phyloP scores from a whole-genome alignment of 2,888 invertebrate genomes.

The Eilema depressum region DNA sequence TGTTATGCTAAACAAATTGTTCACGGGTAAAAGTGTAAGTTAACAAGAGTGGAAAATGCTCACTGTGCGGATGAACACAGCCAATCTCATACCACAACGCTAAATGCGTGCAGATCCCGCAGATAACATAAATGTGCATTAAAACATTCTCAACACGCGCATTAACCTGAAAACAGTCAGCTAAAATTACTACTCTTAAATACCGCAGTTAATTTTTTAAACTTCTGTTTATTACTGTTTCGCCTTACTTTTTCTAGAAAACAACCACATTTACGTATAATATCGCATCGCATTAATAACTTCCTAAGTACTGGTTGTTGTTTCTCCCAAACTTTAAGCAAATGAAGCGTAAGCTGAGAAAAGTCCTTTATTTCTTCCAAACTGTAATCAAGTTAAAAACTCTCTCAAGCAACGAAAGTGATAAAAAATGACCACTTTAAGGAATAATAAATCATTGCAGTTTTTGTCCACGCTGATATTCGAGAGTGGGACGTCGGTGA shows the following conservation, averaged over 20 bases:
- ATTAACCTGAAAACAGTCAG: conserved; percentile 61
- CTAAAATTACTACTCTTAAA: conserved; percentile 54
- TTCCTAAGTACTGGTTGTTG: conserved; percentile 20
- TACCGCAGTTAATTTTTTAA: conserved; percentile 49
- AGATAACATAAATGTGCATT: conserved; percentile 47
- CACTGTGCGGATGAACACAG: conserved; percentile 22
- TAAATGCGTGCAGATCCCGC: conserved; percentile 41
- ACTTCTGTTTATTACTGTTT: conserved; percentile 46
- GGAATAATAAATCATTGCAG: conserved; percentile 60
- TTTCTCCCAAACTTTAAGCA: conserved; percentile 28
- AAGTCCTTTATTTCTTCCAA: conserved; percentile 35
- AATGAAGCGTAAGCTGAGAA: conserved; percentile 34
- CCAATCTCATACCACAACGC: conserved; percentile 26
- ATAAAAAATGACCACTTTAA: conserved; percentile 50
- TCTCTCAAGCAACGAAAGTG: conserved; percentile 40
- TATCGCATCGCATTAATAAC: conserved; percentile 12
- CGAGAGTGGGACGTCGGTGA: conserved; percentile 68
- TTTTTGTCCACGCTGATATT: conserved; percentile 59
- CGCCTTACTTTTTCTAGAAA: conserved; percentile 52
- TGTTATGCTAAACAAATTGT: conserved; percentile 5
- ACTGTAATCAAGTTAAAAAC: conserved; percentile 40
- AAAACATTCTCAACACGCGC: conserved; percentile 50
- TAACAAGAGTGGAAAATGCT: conserved; percentile 32
- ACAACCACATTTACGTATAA: conserved; percentile 50
- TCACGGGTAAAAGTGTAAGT: conserved; percentile 32